A percentile compares a stretch with the other conserved stretches of the same genome.
These are phyloP conservation scores for Himalopsyche phryganea DNA, from an alignment of 1,140 invertebrate species.

Conservation along the genomic window DNA sequence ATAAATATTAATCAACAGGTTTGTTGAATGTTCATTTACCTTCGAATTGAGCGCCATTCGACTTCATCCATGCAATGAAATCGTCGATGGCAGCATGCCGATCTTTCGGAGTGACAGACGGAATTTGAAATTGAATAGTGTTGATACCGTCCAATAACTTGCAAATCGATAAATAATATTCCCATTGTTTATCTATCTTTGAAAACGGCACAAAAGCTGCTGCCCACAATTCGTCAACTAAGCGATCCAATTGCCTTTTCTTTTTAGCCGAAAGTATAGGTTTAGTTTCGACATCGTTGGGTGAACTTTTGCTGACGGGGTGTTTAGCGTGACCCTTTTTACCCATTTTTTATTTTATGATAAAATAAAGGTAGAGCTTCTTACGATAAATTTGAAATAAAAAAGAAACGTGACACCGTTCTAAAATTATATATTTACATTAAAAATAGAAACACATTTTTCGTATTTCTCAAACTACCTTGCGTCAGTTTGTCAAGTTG, in stretches of 20 bases:
- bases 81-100: slow-evolving; percentile 20
- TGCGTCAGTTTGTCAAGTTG: not conserved
- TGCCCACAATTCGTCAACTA: slow-evolving; percentile 46
- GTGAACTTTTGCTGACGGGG: no score
- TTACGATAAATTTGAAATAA: no score
- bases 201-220: slow-evolving; percentile 35
- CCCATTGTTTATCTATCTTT: slow-evolving; percentile 16
- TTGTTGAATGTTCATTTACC: slow-evolving; percentile 1
- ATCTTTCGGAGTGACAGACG: not conserved
- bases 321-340: no score
- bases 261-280: slow-evolving; percentile 30
- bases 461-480: no score
- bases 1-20: no score
- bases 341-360: no score
- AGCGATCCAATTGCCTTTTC: slow-evolving; percentile 42
- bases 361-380: no score
- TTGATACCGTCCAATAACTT: slow-evolving; percentile 31
- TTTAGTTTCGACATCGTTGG: slow-evolving; percentile 4
- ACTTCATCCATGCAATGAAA: slow-evolving; percentile 37
- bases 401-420: no score
- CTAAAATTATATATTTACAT: no score
- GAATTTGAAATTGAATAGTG: slow-evolving; percentile 4
- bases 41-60: slow-evolving; percentile 35
- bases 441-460: no score
- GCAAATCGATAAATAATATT: slow-evolving; percentile 4